Base-by-base conservation (phyloP, 2,888 invertebrate species). In the Pachliopta kotzebuea region DNA sequence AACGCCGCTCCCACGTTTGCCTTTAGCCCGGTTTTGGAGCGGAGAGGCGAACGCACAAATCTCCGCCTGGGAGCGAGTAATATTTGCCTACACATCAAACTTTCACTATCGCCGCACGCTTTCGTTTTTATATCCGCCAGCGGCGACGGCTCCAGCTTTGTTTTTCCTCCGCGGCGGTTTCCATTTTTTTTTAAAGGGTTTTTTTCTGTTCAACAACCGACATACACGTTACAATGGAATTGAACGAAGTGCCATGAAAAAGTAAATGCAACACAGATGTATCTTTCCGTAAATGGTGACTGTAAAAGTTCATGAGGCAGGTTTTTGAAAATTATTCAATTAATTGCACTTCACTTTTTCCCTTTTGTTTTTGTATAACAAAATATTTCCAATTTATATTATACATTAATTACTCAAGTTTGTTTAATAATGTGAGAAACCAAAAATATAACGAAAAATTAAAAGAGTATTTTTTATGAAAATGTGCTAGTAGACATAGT, bases 11-110 rank as follows among this genome's bases (percentile, higher is more conserved):
- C 63, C 78, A 78, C 78, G 73, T 76, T 77, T 79, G 80, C 80
- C 78, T 81, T 82, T 84, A 84, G 76, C 77, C 79, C 84, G 79
- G 37, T 86, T 86, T 85, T 73, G 82, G 78, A 84, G 81, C 77
- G 74, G 84, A 81, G 85, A 81, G 74, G 76, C 75, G 76, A 82
- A 86, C 86, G 87, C 87, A 88, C 88, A 88, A 90, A 90, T 88
- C 90, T 88, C 87, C 80, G 85, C 82, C 80, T 86, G 81, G 80
- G 80, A 86, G 79, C 87, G 85, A 80, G 86, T 83, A 84, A 88
- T 90, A 90, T 90, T 90, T 90, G 89, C 90, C 88, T 88, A 90
- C 90, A 91, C 90, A 90, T 90, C 88, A 90, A 91, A 91, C 90
- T 91, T 90, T 91, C 90, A 91, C 90, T 90, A 89, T 89, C 90